Evolutionary conservation across 2,888 invertebrate genomes (phyloP).

Genomic region (Napeogenes sylphis): DNA sequence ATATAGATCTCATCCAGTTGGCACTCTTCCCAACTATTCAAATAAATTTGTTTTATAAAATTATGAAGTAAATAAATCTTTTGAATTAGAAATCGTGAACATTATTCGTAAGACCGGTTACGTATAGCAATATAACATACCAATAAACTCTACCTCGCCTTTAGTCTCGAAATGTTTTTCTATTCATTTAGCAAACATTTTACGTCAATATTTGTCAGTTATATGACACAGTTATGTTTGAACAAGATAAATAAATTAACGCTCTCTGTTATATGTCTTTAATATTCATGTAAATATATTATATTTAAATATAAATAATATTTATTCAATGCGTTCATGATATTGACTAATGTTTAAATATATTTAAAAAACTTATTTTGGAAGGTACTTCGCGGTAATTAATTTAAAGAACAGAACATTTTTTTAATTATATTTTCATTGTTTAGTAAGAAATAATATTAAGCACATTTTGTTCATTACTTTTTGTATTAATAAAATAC

Average conservation of each 20-base stretch:
- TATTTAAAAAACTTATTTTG: background rate
- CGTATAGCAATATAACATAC: no score
- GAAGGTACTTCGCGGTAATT: no score
- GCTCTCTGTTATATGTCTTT: slow-evolving; percentile 8
- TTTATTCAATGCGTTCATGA: background rate
- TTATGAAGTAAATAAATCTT: background rate
- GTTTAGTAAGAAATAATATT: no score
- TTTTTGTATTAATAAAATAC: no score
- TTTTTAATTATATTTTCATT: no score
- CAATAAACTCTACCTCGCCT: slow-evolving; percentile 12
- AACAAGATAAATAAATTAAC: slow-evolving; percentile 17
- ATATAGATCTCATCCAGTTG: background rate
- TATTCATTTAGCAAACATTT: slow-evolving; percentile 15
- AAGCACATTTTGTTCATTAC: no score
- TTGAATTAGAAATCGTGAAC: background rate
- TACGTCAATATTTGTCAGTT: slow-evolving; percentile 19
- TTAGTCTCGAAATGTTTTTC: slow-evolving; percentile 16
- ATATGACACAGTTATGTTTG: slow-evolving; percentile 14
- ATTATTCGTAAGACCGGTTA: background rate
- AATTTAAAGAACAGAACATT: no score
- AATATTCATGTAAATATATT: background rate
- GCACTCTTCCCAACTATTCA: background rate
- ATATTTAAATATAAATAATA: background rate
- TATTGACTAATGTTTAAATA: background rate
- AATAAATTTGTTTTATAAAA: background rate